A percentile compares a stretch with the other conserved stretches of the same genome.
Conservation (phyloP, 35 echinoderm and acorn worm species). For the Diadema setosum region DNA sequence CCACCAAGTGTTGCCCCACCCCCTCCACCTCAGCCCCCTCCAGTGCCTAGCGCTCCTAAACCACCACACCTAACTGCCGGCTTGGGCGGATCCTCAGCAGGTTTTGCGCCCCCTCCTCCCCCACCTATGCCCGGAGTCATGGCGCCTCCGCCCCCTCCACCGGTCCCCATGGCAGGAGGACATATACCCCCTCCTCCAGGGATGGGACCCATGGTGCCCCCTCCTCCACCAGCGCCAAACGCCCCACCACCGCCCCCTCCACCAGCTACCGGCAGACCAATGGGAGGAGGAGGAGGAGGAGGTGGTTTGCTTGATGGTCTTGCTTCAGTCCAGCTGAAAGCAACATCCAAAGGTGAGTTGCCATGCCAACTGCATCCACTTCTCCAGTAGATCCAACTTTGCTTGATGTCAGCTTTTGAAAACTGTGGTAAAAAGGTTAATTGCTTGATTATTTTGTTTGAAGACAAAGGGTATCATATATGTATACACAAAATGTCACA, state of each 20-base stretch:
- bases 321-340: background rate
- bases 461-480: no score
- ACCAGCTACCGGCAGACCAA: background rate
- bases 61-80: background rate
- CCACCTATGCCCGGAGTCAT: background rate
- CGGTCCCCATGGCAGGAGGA: background rate
- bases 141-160: background rate
- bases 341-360: background rate
- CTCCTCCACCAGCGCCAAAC: constrained; percentile 25
- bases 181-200: background rate
- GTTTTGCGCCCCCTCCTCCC: background rate
- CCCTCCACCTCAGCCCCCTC: background rate
- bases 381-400: no score
- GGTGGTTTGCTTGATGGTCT: background rate
- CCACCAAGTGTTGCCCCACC: constrained; percentile 2
- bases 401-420: no score
- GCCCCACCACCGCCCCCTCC: constrained; percentile 43
- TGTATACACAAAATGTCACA: no score
- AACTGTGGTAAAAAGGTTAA: no score
- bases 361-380: no score
- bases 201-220: background rate
- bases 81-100: background rate
- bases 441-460: no score
- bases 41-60: background rate
- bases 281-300: background rate